A percentile compares a stretch with the other conserved stretches of the same genome.
These are phyloP conservation scores for Lepeophtheirus nordmannii DNA, from an alignment of 2,888 invertebrate species.

Conservation along the genomic window DNA sequence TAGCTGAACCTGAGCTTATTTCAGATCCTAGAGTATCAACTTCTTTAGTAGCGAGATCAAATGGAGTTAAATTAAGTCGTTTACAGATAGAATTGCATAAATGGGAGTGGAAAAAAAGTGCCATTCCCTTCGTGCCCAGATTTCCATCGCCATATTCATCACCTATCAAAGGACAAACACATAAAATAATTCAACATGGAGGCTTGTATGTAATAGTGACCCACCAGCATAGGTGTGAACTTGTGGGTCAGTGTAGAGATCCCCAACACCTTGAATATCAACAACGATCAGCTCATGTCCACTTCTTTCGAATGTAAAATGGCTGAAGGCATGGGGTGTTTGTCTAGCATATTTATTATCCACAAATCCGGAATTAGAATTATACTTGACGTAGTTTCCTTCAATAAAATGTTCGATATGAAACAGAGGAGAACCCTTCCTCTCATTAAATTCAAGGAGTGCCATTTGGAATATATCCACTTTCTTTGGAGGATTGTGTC, in stretches of 20 bases:
- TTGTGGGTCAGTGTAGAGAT: constrained; percentile 45
- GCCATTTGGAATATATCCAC: constrained; percentile 45
- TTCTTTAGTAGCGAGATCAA: constrained; percentile 39
- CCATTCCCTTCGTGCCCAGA: constrained; percentile 43
- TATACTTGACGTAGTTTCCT: constrained; percentile 44
- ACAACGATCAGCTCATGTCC: constrained; percentile 44
- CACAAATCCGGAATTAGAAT: constrained; percentile 44
- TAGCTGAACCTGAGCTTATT: neutral
- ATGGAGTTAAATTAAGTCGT: constrained; percentile 38
- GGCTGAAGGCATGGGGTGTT: constrained; percentile 44
- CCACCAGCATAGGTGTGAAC: constrained; percentile 40
- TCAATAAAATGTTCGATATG: constrained; percentile 45
- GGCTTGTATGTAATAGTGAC: neutral
- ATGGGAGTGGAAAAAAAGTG: constrained; percentile 44
- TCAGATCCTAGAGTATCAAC: constrained; percentile 8
- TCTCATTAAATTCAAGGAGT: constrained; percentile 39
- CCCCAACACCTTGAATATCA: constrained; percentile 44
- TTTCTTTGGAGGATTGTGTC: constrained; percentile 45
- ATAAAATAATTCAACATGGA: neutral
- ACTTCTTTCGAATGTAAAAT: constrained; percentile 44
- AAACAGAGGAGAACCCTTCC: constrained; percentile 36
- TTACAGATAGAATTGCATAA: constrained; percentile 42
- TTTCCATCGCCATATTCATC: constrained; percentile 42
- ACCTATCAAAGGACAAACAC: constrained; percentile 27
- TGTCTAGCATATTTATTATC: constrained; percentile 36